phyloP scores from a whole-genome alignment of 2,113 vertebrate genomes.

The Coryphaenoides rupestris region DNA sequence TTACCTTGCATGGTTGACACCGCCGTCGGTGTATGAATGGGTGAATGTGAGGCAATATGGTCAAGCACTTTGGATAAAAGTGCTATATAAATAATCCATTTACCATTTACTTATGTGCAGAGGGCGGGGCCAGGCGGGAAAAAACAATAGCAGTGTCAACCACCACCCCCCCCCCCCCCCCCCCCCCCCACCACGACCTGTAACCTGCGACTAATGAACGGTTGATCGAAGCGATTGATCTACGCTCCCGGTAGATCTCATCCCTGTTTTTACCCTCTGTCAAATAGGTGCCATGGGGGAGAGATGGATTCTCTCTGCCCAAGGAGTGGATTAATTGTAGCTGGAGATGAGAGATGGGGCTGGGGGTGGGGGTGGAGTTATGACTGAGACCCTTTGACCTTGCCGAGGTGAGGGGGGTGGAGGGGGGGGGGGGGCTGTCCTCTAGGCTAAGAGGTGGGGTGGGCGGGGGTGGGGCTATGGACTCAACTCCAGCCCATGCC shows the following conservation, averaged over 20 bases:
- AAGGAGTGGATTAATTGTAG: conserved; percentile 74
- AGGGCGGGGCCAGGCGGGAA: neutral
- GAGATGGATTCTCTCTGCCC: conserved; percentile 74
- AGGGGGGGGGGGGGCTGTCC: conserved; percentile 42
- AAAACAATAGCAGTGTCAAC: conserved; percentile 34
- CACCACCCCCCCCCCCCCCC: conserved; percentile 51
- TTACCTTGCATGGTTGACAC: no score
- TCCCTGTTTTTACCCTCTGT: conserved; percentile 76
- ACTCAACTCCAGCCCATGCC: conserved; percentile 47
- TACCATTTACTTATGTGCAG: no score
- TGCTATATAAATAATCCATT: no score
- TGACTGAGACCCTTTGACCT: conserved; percentile 24
- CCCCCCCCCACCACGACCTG: conserved; percentile 57
- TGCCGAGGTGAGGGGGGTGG: no score
- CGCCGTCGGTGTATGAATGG: no score
- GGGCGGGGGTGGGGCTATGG: conserved; percentile 55
- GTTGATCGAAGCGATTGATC: conserved; percentile 77
- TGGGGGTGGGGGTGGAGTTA: neutral
- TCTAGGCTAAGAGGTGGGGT: conserved; percentile 38
- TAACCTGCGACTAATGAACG: conserved; percentile 68
- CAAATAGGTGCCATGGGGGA: conserved; percentile 69
- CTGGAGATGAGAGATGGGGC: neutral
- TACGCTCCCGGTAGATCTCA: conserved; percentile 64
- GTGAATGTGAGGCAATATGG: no score
- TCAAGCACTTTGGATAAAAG: no score